Evolutionary conservation across 2,797 vertebrate species (phyloP).

Genomic region (Amblyraja radiata): DNA sequence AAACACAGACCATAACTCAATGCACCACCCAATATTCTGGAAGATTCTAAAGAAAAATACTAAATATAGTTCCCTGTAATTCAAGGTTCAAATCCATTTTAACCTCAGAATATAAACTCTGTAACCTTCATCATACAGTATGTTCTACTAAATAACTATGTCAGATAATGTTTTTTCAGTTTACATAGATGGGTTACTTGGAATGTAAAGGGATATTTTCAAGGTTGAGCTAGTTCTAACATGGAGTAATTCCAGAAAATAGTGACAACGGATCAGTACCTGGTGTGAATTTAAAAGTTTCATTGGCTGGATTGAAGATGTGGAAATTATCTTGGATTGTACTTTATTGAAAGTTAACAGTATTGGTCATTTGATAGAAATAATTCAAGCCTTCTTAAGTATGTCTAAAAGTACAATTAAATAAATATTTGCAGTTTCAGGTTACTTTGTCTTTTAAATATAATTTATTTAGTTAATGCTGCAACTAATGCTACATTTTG

Average conservation of each 20-base stretch:
- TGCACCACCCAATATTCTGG: neutral
- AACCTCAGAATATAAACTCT: neutral
- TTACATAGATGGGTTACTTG: neutral
- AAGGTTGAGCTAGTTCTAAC: neutral
- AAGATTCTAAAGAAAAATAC: neutral
- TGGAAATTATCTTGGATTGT: neutral
- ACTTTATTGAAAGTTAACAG: neutral
- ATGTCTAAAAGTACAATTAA: neutral
- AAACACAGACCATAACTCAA: neutral
- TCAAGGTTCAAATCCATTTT: neutral
- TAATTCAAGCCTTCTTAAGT: neutral
- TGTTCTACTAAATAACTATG: neutral
- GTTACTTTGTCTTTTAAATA: neutral
- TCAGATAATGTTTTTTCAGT: slow-evolving; percentile 1
- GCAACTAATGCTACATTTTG: neutral
- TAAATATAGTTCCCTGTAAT: neutral
- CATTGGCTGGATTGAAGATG: neutral
- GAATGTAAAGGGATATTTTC: slow-evolving; percentile 3
- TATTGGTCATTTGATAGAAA: neutral
- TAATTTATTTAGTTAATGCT: neutral
- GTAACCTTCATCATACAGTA: neutral
- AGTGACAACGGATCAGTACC: neutral
- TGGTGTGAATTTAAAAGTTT: neutral
- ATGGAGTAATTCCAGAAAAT: neutral
- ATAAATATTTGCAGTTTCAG: neutral